These are phyloP conservation scores for Bradypodion ventrale DNA, from an alignment of 2,797 vertebrate genomes.

Conservation along the genomic window DNA sequence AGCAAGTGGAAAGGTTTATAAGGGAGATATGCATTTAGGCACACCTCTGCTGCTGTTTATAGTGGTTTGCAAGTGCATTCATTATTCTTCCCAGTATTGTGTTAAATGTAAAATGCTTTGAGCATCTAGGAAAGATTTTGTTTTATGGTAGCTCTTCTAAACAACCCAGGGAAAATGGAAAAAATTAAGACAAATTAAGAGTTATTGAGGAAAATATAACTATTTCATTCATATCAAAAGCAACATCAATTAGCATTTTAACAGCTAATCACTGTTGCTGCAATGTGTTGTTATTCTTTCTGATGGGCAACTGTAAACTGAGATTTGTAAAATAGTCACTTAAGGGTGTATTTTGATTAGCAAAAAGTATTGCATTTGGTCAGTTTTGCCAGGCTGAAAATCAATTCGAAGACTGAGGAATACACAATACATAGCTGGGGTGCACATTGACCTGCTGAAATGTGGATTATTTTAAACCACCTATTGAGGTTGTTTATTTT, in stretches of 20 bases:
- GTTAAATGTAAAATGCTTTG: slow-evolving; percentile 2
- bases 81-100: not conserved
- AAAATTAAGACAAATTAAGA: not conserved
- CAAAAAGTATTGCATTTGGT: too few species aligned
- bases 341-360: not conserved
- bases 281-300: not conserved
- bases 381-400: too few species aligned
- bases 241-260: not conserved
- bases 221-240: not conserved
- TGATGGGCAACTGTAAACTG: not conserved
- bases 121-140: not conserved
- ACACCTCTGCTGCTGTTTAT: not conserved
- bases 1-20: not conserved
- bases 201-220: not conserved
- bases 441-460: too few species aligned
- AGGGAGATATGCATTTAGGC: not conserved
- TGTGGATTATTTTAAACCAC: too few species aligned
- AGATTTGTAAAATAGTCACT: not conserved
- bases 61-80: not conserved
- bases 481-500: too few species aligned
- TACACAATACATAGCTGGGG: too few species aligned
- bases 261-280: not conserved
- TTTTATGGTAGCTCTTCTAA: not conserved
- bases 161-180: not conserved
- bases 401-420: too few species aligned